phyloP scores from a whole-genome alignment of 2,888 invertebrate species.

The Trachelus iudaicus region DNA sequence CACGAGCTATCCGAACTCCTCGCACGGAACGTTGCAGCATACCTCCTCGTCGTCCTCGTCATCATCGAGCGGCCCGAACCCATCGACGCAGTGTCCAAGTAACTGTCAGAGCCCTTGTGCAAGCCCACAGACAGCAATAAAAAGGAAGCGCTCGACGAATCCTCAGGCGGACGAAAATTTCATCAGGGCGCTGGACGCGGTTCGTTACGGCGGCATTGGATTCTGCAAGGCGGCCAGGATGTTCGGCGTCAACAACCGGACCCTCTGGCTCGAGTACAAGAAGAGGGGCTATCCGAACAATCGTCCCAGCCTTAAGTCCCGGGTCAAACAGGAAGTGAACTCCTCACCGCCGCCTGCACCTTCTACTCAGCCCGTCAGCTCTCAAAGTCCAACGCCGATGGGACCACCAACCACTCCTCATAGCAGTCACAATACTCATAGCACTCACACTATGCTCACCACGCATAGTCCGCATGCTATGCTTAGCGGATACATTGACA shows the following conservation, averaged over 20 bases:
- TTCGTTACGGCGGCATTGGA: slow-evolving; percentile 84
- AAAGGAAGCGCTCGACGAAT: slow-evolving; percentile 80
- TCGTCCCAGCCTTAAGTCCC: slow-evolving; percentile 80
- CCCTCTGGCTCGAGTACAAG: slow-evolving; percentile 87
- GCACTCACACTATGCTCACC: slow-evolving; percentile 70
- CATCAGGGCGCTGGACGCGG: slow-evolving; percentile 83
- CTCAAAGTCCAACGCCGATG: slow-evolving; percentile 65
- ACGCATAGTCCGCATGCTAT: slow-evolving; percentile 76
- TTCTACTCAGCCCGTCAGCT: slow-evolving; percentile 64
- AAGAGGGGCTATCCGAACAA: slow-evolving; percentile 86
- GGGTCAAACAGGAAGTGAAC: slow-evolving; percentile 77
- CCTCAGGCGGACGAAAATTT: slow-evolving; percentile 88
- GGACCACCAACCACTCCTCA: slow-evolving; percentile 50
- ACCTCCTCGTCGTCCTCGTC: slow-evolving; percentile 53
- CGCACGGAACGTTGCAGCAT: slow-evolving; percentile 61
- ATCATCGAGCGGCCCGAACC: slow-evolving; percentile 52
- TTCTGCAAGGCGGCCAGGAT: slow-evolving; percentile 87
- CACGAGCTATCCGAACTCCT: slow-evolving; percentile 56
- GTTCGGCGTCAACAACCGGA: slow-evolving; percentile 87
- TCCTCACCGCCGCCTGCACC: slow-evolving; percentile 69
- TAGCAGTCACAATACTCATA: slow-evolving; percentile 55
- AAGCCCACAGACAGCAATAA: slow-evolving; percentile 65
- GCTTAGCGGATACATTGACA: slow-evolving; percentile 74
- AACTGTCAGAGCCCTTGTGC: slow-evolving; percentile 63
- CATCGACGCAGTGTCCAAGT: slow-evolving; percentile 59